A percentile compares a stretch with the other conserved stretches of the same genome.
These are phyloP conservation scores for Sebastes schlegelii DNA, from an alignment of 2,113 vertebrate genomes.

Conservation along the genomic window DNA sequence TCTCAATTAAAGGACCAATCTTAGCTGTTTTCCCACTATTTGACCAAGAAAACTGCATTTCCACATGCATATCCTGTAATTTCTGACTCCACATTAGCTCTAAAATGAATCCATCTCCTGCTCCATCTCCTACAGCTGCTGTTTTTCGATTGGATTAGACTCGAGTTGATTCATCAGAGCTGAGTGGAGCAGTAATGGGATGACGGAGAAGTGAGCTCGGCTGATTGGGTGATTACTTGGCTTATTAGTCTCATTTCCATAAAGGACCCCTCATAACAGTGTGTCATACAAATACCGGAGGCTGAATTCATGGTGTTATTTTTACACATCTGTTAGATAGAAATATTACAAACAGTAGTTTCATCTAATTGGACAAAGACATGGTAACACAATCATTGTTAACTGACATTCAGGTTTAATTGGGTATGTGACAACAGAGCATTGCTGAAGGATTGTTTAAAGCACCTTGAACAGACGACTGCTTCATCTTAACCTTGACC, in stretches of 20 bases:
- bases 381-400: neutral
- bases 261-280: constrained; percentile 28
- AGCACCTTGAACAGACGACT: constrained; percentile 39
- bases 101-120: constrained; percentile 54
- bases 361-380: neutral
- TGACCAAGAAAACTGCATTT: neutral
- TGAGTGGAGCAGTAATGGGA: constrained; percentile 66
- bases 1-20: neutral
- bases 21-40: neutral
- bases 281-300: constrained; percentile 3
- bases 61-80: constrained; percentile 11
- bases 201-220: constrained; percentile 38
- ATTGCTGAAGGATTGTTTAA: constrained; percentile 34
- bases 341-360: neutral
- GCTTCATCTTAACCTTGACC: constrained; percentile 73
- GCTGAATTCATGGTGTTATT: neutral
- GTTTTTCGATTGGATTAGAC: constrained; percentile 70
- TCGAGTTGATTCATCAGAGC: constrained; percentile 64
- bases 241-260: constrained; percentile 65
- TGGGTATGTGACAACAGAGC: neutral
- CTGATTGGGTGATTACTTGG: constrained; percentile 74
- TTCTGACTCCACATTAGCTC: constrained; percentile 39
- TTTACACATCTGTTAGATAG: neutral
- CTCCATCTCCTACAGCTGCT: constrained; percentile 58
- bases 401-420: constrained; percentile 2